A percentile compares a stretch with the other conserved stretches of the same genome.
Evolutionary conservation across 2,797 vertebrate genomes (phyloP).

Genomic region (Sphaeramia orbicularis): DNA sequence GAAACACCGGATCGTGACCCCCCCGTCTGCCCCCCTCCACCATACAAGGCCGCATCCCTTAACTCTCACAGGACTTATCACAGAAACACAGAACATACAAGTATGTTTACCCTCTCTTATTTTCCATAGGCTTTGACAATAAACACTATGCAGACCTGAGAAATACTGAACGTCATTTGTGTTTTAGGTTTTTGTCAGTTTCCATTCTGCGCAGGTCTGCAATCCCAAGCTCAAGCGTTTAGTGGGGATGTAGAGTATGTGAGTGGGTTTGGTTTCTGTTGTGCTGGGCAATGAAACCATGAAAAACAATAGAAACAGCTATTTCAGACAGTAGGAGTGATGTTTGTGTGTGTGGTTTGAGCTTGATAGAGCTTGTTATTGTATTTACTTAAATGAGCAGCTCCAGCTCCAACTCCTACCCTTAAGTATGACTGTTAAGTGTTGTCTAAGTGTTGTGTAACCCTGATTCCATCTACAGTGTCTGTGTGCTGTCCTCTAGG

Average conservation of each 20-base stretch:
- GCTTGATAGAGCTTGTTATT: conserved; percentile 62
- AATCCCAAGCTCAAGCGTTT: conserved; percentile 54
- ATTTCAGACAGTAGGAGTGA: conserved; percentile 67
- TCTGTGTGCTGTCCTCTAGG: conserved; percentile 71
- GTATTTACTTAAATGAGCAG: conserved; percentile 62
- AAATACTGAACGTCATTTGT: conserved; percentile 46
- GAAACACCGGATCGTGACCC: conserved; percentile 40
- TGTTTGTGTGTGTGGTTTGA: conserved; percentile 56
- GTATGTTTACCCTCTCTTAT: conserved; percentile 52
- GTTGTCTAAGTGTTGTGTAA: conserved; percentile 74
- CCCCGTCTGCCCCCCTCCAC: conserved; percentile 26
- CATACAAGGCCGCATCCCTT: conserved; percentile 62
- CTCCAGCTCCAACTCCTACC: conserved; percentile 55
- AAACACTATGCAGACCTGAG: conserved; percentile 80
- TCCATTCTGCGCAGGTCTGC: conserved; percentile 60
- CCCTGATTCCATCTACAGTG: conserved; percentile 61
- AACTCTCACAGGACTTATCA: conserved; percentile 65
- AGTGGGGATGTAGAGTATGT: conserved; percentile 62
- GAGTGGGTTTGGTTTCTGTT: conserved; percentile 69
- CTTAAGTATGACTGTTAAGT: conserved; percentile 71
- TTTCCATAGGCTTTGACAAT: conserved; percentile 72
- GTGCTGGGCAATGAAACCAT: conserved; percentile 64
- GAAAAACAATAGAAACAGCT: conserved; percentile 46
- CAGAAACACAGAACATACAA: conserved; percentile 53
- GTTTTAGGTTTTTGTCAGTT: conserved; percentile 47